Conservation (phyloP, 2,888 invertebrate genomes). For the Tryphoninae sp. region DNA sequence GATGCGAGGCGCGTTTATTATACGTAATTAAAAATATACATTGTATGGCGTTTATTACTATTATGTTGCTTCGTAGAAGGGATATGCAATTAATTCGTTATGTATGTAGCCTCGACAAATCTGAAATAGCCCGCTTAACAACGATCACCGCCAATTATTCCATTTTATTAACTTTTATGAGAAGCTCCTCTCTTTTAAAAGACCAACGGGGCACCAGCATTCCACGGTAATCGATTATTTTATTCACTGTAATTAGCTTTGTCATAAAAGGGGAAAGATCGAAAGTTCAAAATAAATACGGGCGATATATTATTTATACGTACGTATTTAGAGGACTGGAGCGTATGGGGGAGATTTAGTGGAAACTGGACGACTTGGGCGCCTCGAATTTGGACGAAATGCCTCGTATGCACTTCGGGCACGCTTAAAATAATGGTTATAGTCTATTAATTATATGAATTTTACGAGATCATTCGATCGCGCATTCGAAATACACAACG, state of each 20-base stretch:
- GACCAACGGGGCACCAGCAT: slow-evolving; percentile 28
- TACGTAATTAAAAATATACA: slow-evolving; percentile 28
- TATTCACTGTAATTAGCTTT: slow-evolving; percentile 28
- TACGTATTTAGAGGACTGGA: slow-evolving; percentile 31
- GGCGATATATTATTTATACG: slow-evolving; percentile 36
- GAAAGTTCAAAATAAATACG: slow-evolving; percentile 33
- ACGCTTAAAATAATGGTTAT: slow-evolving; percentile 39
- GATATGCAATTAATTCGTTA: slow-evolving; percentile 15
- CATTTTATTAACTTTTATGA: slow-evolving; percentile 18
- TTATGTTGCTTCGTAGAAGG: slow-evolving; percentile 31
- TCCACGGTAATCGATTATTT: slow-evolving; percentile 33
- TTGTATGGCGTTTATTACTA: slow-evolving; percentile 41
- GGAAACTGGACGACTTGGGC: slow-evolving; percentile 12
- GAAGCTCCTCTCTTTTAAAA: not conserved
- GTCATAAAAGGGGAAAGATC: slow-evolving; percentile 35
- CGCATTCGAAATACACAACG: slow-evolving; percentile 59
- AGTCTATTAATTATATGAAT: slow-evolving; percentile 44
- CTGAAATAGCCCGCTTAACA: not conserved
- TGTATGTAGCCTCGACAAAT: not conserved
- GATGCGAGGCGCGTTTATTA: slow-evolving; percentile 27
- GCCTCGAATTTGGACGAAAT: slow-evolving; percentile 6
- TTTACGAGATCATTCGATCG: slow-evolving; percentile 57
- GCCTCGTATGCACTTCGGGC: slow-evolving; percentile 28
- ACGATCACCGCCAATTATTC: slow-evolving; percentile 39
- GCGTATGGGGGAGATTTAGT: slow-evolving; percentile 28